Percentiles rank a stretch among this genome's conserved stretches.
These are phyloP conservation scores for Zingel zingel DNA, from an alignment of 2,113 vertebrate genomes.

Conservation along the genomic window DNA sequence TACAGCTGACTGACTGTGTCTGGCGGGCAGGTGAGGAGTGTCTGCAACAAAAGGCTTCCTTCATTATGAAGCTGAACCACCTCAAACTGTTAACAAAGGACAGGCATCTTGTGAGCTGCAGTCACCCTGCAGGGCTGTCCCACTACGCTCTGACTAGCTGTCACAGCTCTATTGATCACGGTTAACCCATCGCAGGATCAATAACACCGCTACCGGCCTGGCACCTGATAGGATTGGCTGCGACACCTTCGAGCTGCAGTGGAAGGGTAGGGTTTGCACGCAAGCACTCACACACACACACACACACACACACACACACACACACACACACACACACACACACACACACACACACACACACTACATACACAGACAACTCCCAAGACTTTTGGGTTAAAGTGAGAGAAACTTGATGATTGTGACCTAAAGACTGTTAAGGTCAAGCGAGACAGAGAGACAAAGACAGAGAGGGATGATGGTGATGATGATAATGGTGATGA, in stretches of 20 bases:
- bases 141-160: slow-evolving; percentile 21
- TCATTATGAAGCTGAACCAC: slow-evolving; percentile 21
- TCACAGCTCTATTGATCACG: slow-evolving; percentile 45
- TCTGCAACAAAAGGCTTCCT: slow-evolving; percentile 27
- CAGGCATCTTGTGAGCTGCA: not conserved
- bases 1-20: not conserved
- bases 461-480: not conserved
- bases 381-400: not conserved
- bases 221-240: slow-evolving; percentile 48
- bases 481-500: no score
- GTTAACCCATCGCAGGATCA: slow-evolving; percentile 49
- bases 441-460: not conserved
- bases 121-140: slow-evolving; percentile 32
- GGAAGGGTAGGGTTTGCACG: slow-evolving; percentile 6
- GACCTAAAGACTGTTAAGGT: not conserved
- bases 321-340: not conserved
- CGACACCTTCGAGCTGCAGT: slow-evolving; percentile 34
- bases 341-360: slow-evolving; percentile 6
- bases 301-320: no score
- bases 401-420: not conserved
- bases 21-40: slow-evolving; percentile 41
- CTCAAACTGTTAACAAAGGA: slow-evolving; percentile 49
- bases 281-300: not conserved
- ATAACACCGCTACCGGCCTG: slow-evolving; percentile 3
- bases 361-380: not conserved